phyloP scores from a whole-genome alignment of 2,888 invertebrate genomes.

The Sclerodermus sp. region DNA sequence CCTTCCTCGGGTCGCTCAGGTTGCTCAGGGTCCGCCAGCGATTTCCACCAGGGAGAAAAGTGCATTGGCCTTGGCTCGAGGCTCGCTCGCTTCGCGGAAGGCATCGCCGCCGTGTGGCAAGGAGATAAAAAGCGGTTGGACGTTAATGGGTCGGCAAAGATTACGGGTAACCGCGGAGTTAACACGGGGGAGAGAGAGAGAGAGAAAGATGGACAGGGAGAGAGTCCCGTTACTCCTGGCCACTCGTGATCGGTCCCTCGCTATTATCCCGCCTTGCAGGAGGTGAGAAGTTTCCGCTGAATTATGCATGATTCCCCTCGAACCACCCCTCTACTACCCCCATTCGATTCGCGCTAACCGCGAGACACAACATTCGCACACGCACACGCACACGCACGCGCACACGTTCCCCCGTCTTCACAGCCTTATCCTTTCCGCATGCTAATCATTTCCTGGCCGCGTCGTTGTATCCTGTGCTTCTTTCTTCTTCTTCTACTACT shows the following conservation, averaged over 20 bases:
- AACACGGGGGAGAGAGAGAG: not conserved
- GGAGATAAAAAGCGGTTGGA: slow-evolving; percentile 27
- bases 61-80: too few relatives aligned
- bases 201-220: not conserved
- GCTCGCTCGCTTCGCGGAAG: too few relatives aligned
- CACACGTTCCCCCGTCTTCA: too few relatives aligned
- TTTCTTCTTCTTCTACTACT: not conserved
- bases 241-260: slow-evolving; percentile 5
- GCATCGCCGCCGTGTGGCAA: slow-evolving; percentile 5
- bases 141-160: slow-evolving; percentile 32
- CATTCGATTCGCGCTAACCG: too few relatives aligned
- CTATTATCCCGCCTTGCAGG: slow-evolving; percentile 11
- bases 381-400: too few relatives aligned
- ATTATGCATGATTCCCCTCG: slow-evolving; percentile 33
- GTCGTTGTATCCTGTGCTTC: not conserved
- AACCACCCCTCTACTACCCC: not conserved
- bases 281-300: slow-evolving; percentile 30
- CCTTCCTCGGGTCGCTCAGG: too few relatives aligned
- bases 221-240: not conserved
- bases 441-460: not conserved
- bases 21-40: too few relatives aligned
- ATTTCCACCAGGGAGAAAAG: too few relatives aligned
- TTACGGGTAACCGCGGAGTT: slow-evolving; percentile 16
- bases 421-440: too few relatives aligned
- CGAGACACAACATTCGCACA: too few relatives aligned